Percentiles rank a stretch among this genome's conserved stretches.
Conservation (phyloP, 2,113 vertebrate species). For the Microtus pennsylvanicus region DNA sequence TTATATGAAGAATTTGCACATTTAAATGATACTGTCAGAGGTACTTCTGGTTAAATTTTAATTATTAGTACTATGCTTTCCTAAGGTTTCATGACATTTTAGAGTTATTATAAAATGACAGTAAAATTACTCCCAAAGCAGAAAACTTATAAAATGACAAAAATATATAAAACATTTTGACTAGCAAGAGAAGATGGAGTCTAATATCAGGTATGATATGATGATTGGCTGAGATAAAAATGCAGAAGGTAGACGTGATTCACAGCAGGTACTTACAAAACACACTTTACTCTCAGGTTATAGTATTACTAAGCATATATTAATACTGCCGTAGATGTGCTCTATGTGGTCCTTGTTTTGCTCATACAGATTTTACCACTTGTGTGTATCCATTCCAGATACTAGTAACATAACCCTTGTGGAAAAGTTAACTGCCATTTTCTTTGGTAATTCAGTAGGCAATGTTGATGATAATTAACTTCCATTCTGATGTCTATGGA, state of each 20-base stretch:
- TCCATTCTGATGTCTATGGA: background rate
- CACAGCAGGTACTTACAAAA: slow-evolving; percentile 20
- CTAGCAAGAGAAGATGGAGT: slow-evolving; percentile 56
- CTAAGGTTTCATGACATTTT: slow-evolving; percentile 71
- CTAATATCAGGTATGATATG: slow-evolving; percentile 2
- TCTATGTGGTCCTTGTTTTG: background rate
- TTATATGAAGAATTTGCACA: slow-evolving; percentile 38
- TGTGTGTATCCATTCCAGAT: background rate
- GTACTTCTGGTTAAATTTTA: slow-evolving; percentile 66
- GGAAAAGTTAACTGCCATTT: background rate
- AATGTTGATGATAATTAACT: background rate
- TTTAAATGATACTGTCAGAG: slow-evolving; percentile 53
- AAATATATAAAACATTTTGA: slow-evolving; percentile 79
- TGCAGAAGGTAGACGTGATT: background rate
- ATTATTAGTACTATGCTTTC: slow-evolving; percentile 68
- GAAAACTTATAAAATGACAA: slow-evolving; percentile 75
- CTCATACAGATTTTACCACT: background rate
- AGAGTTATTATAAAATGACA: slow-evolving; percentile 70
- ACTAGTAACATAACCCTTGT: background rate
- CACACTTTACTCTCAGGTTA: background rate
- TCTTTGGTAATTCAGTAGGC: background rate
- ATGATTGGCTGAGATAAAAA: slow-evolving; percentile 47
- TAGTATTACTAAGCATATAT: background rate
- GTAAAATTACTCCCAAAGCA: slow-evolving; percentile 76
- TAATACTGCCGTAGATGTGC: background rate